Evolutionary conservation across 2,888 invertebrate genomes (phyloP), one percentile per base, ranked within the genome.

Genomic region (Pyrocoelia pectoralis): DNA sequence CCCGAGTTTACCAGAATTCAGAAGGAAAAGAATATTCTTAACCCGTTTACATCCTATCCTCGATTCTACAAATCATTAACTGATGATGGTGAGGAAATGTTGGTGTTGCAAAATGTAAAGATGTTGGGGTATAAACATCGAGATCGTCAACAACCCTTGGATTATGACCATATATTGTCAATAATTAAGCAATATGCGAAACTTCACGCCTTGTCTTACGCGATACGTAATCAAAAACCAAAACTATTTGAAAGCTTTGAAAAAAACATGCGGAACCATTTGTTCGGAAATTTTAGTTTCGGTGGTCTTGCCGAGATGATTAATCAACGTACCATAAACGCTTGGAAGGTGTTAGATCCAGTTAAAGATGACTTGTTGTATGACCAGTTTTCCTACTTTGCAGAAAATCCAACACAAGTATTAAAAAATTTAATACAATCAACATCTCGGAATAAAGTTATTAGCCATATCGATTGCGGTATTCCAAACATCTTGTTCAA

Each of bases 301-400:
- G 10, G 3, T 1, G 28, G 8, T 1, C 4, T 55, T 4, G 14
- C 3, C n/a, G 46, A 24, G 1, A 8, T 12, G 2, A 15, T 10
- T 40, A 15, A 40, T 1, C 15, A 18, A 1, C 38, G 38, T 1
- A 2, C 5, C 1, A n/a, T n/a, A 9, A 14, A 41, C 12, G 61
- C 56, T 5, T 29, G 56, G n/a, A 18, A 28, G 33, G 10, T 51
- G 13, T 48, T 67, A n/a, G 64, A 64, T 52, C 33, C 33, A 4
- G n/a, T n/a, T 33, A 50, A 60, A n/a, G 55, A 67, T 46, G 18
- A 29, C 9, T 38, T 41, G 18, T 65, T 33, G 8, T 53, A 67
- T 17, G 46, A 66, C 9, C 56, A 56, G 29, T 70, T 67, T 29
- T 12, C 61, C 6, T 43, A 53, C 0, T 70, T 67, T 55, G 13